These are phyloP conservation scores for Ganaspis brasiliensis DNA, from an alignment of 2,888 invertebrate species.

Conservation along the genomic window DNA sequence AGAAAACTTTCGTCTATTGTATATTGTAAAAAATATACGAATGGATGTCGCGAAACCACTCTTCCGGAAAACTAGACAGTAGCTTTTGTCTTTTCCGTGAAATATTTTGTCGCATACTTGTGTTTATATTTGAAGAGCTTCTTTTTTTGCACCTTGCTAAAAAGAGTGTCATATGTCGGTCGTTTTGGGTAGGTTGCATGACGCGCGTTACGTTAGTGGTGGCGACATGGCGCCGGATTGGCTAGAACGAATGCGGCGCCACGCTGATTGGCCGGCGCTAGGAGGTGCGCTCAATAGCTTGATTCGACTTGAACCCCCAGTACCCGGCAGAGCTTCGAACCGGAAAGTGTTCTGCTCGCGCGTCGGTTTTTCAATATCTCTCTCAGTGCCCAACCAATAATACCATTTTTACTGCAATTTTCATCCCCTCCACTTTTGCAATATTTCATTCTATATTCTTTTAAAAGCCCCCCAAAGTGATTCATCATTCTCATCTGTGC, in stretches of 20 bases:
- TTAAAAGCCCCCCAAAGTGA: too few species aligned
- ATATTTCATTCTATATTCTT: neutral
- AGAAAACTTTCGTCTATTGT: too few species aligned
- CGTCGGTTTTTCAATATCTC: slow-evolving; percentile 35
- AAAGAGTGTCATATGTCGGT: neutral
- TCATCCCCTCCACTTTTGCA: neutral
- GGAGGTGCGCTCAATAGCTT: slow-evolving; percentile 78
- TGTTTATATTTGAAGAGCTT: slow-evolving; percentile 1
- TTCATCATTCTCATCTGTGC: too few species aligned
- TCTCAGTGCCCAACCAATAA: neutral
- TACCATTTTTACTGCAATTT: neutral
- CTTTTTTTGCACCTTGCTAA: slow-evolving; percentile 15
- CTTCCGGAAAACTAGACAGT: neutral
- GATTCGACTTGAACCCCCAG: slow-evolving; percentile 70
- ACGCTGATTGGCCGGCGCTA: slow-evolving; percentile 71
- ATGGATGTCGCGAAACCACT: neutral
- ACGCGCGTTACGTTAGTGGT: slow-evolving; percentile 45
- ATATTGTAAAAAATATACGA: too few species aligned
- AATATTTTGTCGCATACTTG: neutral
- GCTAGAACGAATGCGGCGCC: slow-evolving; percentile 65
- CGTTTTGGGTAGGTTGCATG: slow-evolving; percentile 25
- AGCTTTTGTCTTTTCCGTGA: neutral
- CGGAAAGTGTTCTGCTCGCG: slow-evolving; percentile 69
- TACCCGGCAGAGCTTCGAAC: slow-evolving; percentile 78
- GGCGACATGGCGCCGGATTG: slow-evolving; percentile 64